Evolutionary conservation across 2,113 vertebrate species (phyloP).

Genomic region (Grallaria varia): DNA sequence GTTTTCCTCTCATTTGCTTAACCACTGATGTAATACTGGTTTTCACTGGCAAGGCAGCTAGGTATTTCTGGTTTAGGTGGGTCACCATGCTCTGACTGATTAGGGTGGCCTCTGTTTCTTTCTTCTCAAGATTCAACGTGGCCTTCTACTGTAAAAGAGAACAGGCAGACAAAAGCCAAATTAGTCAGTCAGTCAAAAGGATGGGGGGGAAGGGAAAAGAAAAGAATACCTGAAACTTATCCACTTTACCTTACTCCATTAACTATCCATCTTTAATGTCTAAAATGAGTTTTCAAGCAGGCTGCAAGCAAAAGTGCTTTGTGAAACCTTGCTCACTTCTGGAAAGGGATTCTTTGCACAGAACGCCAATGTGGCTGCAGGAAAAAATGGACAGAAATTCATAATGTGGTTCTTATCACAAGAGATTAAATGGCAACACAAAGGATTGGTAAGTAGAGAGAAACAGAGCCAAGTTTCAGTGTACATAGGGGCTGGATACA

Average conservation of each 20-base stretch:
- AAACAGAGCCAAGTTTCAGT: background rate
- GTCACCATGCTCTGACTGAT: background rate
- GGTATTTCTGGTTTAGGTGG: constrained; percentile 27
- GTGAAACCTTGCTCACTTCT: background rate
- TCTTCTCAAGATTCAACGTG: background rate
- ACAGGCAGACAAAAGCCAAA: background rate
- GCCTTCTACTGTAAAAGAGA: background rate
- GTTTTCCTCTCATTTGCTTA: background rate
- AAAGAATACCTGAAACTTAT: background rate
- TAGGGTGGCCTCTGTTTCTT: background rate
- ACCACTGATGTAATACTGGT: background rate
- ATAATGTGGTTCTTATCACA: background rate
- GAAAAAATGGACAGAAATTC: background rate
- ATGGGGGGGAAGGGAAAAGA: too few species aligned
- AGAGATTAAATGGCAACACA: background rate
- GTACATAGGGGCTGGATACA: background rate
- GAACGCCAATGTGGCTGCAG: accelerated
- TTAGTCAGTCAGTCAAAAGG: background rate
- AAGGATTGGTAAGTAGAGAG: background rate
- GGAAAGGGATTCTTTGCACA: background rate
- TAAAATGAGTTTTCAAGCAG: background rate
- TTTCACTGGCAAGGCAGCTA: background rate
- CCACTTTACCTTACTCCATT: background rate
- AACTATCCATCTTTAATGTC: background rate
- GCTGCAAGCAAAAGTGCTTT: background rate